Percentiles rank a stretch among this genome's conserved stretches.
These are phyloP conservation scores for Eulemur rubriventer DNA, from an alignment of 2,797 vertebrate species.

Conservation along the genomic window DNA sequence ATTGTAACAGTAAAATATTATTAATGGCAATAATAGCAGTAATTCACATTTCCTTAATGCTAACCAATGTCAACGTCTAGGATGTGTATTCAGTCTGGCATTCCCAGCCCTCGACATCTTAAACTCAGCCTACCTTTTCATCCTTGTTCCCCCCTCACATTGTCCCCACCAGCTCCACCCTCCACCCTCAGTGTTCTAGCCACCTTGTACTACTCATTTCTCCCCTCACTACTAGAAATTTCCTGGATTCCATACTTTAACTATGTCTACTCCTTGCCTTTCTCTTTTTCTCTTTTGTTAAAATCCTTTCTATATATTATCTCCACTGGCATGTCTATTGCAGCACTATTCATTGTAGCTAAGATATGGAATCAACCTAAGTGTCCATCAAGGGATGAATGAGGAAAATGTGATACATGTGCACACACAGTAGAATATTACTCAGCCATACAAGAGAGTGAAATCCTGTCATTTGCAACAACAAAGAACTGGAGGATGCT, in stretches of 20 bases:
- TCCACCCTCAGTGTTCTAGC: neutral
- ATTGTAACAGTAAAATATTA: neutral
- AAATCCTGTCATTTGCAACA: neutral
- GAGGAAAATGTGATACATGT: neutral
- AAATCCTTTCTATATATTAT: neutral
- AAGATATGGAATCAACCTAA: neutral
- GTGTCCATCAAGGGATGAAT: neutral
- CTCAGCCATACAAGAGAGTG: neutral
- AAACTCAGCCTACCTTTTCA: neutral
- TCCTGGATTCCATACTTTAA: neutral
- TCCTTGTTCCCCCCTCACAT: neutral
- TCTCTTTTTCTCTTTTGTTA: neutral
- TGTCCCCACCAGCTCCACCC: neutral
- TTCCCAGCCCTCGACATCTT: neutral
- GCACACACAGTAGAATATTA: neutral
- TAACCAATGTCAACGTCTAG: neutral
- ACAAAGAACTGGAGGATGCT: neutral
- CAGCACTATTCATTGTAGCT: neutral
- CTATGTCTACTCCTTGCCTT: neutral
- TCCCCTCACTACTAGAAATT: neutral
- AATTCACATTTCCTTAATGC: neutral
- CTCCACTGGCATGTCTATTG: neutral
- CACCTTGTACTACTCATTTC: no score
- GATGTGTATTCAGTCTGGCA: neutral
- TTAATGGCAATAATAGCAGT: neutral